Conservation (phyloP, 2,113 vertebrate species). For the Alligator mississippiensis region DNA sequence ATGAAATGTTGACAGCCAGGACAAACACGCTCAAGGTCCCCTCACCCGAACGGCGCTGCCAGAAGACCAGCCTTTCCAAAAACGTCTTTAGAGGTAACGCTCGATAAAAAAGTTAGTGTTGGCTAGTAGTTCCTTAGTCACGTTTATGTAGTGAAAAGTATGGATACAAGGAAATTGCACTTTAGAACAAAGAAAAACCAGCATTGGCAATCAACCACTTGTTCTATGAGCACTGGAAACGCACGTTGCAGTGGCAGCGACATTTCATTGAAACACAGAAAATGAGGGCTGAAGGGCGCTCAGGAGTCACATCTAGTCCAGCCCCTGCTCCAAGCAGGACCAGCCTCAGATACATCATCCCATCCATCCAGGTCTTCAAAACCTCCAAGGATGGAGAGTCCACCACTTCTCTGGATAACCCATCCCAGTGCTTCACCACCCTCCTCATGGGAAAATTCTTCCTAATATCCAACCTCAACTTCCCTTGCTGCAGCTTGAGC, state of each 20-base stretch:
- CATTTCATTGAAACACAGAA: too few species aligned
- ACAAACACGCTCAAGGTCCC: rapidly evolving
- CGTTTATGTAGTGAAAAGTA: rapidly evolving
- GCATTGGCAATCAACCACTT: neutral
- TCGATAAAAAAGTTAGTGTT: rapidly evolving
- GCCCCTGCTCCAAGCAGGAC: too few species aligned
- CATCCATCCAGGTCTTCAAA: too few species aligned
- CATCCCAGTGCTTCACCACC: too few species aligned
- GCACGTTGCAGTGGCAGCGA: rapidly evolving
- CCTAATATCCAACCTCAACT: too few species aligned
- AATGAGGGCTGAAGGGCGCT: too few species aligned
- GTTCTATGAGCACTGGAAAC: rapidly evolving
- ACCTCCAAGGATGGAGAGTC: too few species aligned
- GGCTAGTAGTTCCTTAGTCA: rapidly evolving
- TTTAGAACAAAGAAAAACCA: neutral
- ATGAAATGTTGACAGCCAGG: neutral
- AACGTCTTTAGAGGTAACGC: neutral
- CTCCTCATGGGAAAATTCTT: too few species aligned
- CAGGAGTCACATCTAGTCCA: too few species aligned
- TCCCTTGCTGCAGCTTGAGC: too few species aligned
- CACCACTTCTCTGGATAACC: too few species aligned
- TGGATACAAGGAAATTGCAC: rapidly evolving
- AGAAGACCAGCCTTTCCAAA: neutral
- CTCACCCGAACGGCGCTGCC: neutral
- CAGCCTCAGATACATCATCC: too few species aligned